Evolutionary conservation across 2,888 invertebrate species (phyloP).

Genomic region (Tethea ocularis): DNA sequence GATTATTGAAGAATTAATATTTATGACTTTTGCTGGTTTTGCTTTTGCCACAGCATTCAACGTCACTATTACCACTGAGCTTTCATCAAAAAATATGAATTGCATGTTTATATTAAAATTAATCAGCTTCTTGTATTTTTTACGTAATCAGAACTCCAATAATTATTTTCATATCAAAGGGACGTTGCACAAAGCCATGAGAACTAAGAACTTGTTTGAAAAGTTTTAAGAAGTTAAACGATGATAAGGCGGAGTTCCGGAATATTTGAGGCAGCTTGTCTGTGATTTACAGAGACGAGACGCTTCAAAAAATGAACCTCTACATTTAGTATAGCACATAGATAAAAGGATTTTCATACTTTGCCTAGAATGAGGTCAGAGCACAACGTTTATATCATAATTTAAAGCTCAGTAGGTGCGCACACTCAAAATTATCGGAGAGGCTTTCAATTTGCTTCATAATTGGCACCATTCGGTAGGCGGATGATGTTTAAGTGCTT

Average conservation of each 20-base stretch:
- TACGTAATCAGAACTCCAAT: constrained; percentile 35
- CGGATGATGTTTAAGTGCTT: constrained; percentile 71
- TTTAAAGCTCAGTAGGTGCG: constrained; percentile 46
- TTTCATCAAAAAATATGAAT: no score
- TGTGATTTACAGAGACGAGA: constrained; percentile 25
- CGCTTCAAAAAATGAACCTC: constrained; percentile 13
- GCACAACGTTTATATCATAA: constrained; percentile 26
- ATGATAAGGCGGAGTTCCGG: constrained; percentile 36
- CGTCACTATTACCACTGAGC: no score
- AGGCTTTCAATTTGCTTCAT: constrained; percentile 66
- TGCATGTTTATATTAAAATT: neutral
- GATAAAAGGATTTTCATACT: constrained; percentile 3
- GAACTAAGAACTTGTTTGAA: constrained; percentile 36
- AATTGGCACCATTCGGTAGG: constrained; percentile 66
- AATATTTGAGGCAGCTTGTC: constrained; percentile 38
- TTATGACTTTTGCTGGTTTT: no score
- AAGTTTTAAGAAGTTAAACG: constrained; percentile 34
- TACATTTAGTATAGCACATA: neutral
- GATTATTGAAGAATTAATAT: no score
- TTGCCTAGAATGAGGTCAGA: constrained; percentile 9
- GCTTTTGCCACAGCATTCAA: no score
- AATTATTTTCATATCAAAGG: constrained; percentile 31
- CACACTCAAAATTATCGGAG: constrained; percentile 53
- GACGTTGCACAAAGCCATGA: constrained; percentile 36
- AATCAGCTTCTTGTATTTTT: constrained; percentile 24